Conservation (phyloP, 1,140 invertebrate species). For the Bombus turneri region DNA sequence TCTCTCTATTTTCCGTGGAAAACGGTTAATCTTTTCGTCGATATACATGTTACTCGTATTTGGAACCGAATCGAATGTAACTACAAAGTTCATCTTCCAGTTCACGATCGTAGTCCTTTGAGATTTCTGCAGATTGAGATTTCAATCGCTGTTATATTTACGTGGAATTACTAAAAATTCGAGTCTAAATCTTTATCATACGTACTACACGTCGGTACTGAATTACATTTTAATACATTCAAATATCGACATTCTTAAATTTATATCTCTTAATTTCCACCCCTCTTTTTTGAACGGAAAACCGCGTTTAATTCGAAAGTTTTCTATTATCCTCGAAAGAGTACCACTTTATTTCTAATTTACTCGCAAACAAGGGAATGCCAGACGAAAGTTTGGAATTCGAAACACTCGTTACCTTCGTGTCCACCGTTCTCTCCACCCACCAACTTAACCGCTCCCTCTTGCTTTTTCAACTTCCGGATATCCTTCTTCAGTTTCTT, state of each 20-base stretch:
- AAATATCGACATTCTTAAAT: not conserved
- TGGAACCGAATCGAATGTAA: too few relatives aligned
- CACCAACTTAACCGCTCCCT: constrained; percentile 87
- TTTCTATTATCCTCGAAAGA: not conserved
- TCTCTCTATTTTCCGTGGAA: not conserved
- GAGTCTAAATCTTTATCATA: too few relatives aligned
- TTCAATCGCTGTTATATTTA: too few relatives aligned
- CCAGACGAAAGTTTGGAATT: not conserved
- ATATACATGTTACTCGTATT: not conserved
- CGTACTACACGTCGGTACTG: too few relatives aligned
- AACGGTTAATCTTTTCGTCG: not conserved
- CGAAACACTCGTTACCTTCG: constrained; percentile 84
- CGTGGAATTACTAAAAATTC: too few relatives aligned
- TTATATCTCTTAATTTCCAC: too few relatives aligned
- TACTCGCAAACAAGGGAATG: not conserved
- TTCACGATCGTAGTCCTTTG: too few relatives aligned
- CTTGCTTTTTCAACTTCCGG: constrained; percentile 85
- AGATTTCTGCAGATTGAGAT: too few relatives aligned
- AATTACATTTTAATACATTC: too few relatives aligned
- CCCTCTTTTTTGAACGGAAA: too few relatives aligned
- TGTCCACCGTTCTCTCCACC: constrained; percentile 84
- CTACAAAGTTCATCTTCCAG: too few relatives aligned
- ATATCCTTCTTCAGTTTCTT: constrained; percentile 84
- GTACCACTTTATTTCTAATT: not conserved
- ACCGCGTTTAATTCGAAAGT: not conserved